Percentiles rank a stretch among this genome's conserved stretches.
Conservation (phyloP, 2,113 vertebrate genomes). For the Spilogale gracilis region DNA sequence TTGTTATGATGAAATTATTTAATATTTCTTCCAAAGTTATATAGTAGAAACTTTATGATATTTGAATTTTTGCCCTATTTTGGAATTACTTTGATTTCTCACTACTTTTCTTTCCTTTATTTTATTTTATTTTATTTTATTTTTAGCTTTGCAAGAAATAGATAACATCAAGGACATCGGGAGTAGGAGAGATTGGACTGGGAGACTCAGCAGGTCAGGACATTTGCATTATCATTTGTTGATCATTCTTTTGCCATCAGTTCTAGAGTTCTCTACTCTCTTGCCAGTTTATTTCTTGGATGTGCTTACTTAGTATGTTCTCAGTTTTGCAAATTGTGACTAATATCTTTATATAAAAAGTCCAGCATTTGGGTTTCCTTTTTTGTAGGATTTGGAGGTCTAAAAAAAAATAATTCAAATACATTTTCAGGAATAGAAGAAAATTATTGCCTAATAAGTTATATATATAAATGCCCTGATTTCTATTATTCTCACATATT, state of each 20-base stretch:
- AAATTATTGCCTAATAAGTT: neutral
- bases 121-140: neutral
- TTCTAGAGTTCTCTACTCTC: neutral
- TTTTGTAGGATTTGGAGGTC: neutral
- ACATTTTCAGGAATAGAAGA: neutral
- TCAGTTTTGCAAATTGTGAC: neutral
- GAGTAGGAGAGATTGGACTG: slow-evolving; percentile 76
- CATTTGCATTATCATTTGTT: neutral
- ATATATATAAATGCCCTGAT: neutral
- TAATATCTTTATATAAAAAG: neutral
- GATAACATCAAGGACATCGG: slow-evolving; percentile 69
- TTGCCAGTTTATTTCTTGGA: neutral
- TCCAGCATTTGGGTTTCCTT: neutral
- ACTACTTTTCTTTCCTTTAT: neutral
- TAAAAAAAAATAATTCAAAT: slow-evolving; percentile 16
- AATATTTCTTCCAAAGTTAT: neutral
- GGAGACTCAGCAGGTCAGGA: slow-evolving; percentile 85
- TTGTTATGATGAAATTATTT: neutral
- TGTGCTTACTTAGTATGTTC: neutral
- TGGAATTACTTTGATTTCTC: neutral
- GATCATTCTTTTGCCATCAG: neutral
- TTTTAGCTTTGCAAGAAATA: slow-evolving; percentile 80
- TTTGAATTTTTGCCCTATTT: neutral
- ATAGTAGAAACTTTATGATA: neutral
- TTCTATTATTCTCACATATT: neutral